A percentile compares a stretch with the other conserved stretches of the same genome.
These are phyloP conservation scores for Acinonyx jubatus DNA, from an alignment of 2,113 vertebrate species.

Conservation along the genomic window DNA sequence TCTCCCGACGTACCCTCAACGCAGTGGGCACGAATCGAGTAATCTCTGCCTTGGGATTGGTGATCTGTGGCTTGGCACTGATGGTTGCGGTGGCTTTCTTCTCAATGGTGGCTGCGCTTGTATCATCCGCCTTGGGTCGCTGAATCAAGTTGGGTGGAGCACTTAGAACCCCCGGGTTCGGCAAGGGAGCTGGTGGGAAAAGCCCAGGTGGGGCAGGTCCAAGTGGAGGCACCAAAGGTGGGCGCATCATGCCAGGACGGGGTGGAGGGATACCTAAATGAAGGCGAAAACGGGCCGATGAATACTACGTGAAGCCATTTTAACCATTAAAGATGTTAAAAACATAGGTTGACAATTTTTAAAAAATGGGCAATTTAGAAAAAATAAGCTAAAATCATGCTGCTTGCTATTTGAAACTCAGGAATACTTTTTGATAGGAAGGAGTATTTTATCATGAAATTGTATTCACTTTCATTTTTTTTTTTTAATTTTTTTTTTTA, in stretches of 20 bases:
- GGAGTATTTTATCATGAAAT: not conserved
- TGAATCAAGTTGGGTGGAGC: constrained; percentile 96
- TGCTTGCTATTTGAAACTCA: not conserved
- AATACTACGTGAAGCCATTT: not conserved
- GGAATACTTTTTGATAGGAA: not conserved
- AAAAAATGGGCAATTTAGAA: not conserved
- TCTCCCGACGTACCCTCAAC: constrained; percentile 95
- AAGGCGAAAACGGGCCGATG: not conserved
- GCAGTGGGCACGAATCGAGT: constrained; percentile 98
- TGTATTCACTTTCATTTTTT: no score
- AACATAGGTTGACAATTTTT: not conserved
- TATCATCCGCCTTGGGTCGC: constrained; percentile 92
- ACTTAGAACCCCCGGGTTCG: constrained; percentile 94
- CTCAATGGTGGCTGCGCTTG: constrained; percentile 90
- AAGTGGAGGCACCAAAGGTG: constrained; percentile 89
- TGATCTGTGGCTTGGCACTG: constrained; percentile 99
- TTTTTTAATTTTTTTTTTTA: no score
- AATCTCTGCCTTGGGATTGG: constrained; percentile 97
- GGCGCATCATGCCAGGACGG: constrained; percentile 92
- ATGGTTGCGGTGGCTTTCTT: constrained; percentile 95
- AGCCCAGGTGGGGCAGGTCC: constrained; percentile 91
- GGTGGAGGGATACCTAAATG: constrained; percentile 95
- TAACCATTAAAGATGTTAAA: not conserved
- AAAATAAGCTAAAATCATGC: not conserved
- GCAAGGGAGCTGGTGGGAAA: constrained; percentile 92